Conservation (phyloP, 2,888 invertebrate genomes). For the Calliphora vomitoria region DNA sequence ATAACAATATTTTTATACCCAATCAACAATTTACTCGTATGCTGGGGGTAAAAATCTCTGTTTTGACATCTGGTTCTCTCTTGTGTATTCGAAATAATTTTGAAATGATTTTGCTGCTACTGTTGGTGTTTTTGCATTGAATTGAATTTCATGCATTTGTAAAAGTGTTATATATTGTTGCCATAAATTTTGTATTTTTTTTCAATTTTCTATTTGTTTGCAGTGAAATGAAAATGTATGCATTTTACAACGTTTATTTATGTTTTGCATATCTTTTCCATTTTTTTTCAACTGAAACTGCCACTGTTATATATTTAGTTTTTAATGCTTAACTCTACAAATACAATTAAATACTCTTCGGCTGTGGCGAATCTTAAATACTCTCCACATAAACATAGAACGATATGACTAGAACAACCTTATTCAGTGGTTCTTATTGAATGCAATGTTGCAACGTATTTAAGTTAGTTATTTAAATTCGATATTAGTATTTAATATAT, state of each 20-base stretch:
- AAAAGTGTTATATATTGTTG: constrained; percentile 30
- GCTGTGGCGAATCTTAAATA: too few species aligned
- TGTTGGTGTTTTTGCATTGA: background rate
- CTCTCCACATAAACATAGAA: too few species aligned
- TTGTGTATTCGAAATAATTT: background rate
- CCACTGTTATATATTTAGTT: constrained; percentile 28
- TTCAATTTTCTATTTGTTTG: constrained; percentile 36
- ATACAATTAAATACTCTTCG: too few species aligned
- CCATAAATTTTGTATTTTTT: constrained; percentile 15
- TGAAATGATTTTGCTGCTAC: background rate
- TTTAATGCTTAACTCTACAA: background rate
- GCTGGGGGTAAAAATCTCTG: background rate
- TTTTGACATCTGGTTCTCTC: constrained; percentile 5
- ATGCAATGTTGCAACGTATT: too few species aligned
- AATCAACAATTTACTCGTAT: background rate
- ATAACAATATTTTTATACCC: background rate
- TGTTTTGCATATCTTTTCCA: background rate
- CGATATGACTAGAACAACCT: too few species aligned
- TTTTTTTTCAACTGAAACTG: background rate
- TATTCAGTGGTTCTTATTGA: too few species aligned
- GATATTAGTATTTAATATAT: too few species aligned
- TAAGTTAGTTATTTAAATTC: too few species aligned
- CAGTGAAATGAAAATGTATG: constrained; percentile 11
- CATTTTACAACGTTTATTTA: constrained; percentile 21
- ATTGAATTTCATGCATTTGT: background rate